Percentiles rank a stretch among this genome's conserved stretches.
Conservation (phyloP, 2,797 vertebrate genomes). For the Petrocephalus sullivani region DNA sequence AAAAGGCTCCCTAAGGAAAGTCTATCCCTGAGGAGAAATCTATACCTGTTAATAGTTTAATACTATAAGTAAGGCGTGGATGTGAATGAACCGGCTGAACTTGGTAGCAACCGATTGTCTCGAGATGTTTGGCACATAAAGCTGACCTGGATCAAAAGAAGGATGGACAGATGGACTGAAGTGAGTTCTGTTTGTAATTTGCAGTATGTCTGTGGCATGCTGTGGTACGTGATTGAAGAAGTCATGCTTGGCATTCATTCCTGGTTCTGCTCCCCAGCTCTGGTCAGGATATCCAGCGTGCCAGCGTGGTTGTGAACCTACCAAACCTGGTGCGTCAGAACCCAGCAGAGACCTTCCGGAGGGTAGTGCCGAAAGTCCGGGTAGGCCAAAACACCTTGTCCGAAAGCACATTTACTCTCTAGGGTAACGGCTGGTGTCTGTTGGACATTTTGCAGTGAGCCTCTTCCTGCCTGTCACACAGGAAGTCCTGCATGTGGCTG, state of each 20-base stretch:
- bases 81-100: background rate
- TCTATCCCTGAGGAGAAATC: constrained; percentile 36
- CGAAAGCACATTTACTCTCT: background rate
- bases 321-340: constrained; percentile 85
- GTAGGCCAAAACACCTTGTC: constrained; percentile 58
- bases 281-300: constrained; percentile 87
- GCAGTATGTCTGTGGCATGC: background rate
- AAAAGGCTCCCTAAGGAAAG: constrained; percentile 36
- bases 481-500: constrained; percentile 80
- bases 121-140: background rate
- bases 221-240: background rate
- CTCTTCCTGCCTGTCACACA: constrained; percentile 40
- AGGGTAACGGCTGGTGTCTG: background rate
- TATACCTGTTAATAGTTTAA: constrained; percentile 43
- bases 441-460: background rate
- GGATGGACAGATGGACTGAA: background rate
- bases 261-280: constrained; percentile 57
- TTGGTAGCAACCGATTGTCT: background rate
- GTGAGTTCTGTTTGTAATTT: background rate
- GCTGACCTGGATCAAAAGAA: background rate
- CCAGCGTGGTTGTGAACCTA: constrained; percentile 85
- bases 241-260: background rate
- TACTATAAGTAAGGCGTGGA: constrained; percentile 34
- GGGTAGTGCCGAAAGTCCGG: constrained; percentile 88
- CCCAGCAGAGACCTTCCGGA: constrained; percentile 84